Evolutionary conservation across 2,797 vertebrate species (phyloP).

Genomic region (Xenentodon cancila): DNA sequence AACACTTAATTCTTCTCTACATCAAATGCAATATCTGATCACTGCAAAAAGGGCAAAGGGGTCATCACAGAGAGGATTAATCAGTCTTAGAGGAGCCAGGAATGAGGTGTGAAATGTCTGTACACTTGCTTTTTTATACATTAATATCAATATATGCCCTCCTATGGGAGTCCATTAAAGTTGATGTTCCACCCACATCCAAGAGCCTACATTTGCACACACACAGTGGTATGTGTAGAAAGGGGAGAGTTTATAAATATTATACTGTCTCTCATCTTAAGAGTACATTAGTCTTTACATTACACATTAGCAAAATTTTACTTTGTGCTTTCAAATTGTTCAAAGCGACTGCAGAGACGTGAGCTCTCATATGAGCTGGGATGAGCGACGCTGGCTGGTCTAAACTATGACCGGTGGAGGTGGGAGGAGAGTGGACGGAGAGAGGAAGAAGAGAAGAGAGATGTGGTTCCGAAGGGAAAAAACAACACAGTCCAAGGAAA

Average conservation of each 20-base stretch:
- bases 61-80: not conserved
- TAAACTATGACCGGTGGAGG: too few species aligned
- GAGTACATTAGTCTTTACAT: conserved; percentile 57
- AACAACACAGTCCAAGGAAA: too few species aligned
- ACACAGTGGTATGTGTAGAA: conserved; percentile 43
- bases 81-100: not conserved
- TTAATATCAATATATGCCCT: conserved; percentile 44
- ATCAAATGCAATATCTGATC: conserved; percentile 6
- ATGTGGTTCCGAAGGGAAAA: too few species aligned
- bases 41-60: not conserved
- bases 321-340: conserved; percentile 36
- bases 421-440: too few species aligned
- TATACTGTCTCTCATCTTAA: conserved; percentile 57
- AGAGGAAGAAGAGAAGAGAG: too few species aligned
- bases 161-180: conserved; percentile 53
- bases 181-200: conserved; percentile 41
- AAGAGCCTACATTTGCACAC: conserved; percentile 36
- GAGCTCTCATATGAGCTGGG: conserved; percentile 13
- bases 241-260: conserved; percentile 63
- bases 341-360: conserved; percentile 20
- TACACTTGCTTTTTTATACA: conserved; percentile 33
- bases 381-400: not conserved
- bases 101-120: conserved; percentile 33
- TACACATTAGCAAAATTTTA: conserved; percentile 51
- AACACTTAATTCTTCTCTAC: conserved; percentile 2